Percentiles rank a stretch among this genome's conserved stretches.
These are phyloP conservation scores for Tetragonisca angustula DNA, from an alignment of 2,888 invertebrate genomes.

Conservation along the genomic window DNA sequence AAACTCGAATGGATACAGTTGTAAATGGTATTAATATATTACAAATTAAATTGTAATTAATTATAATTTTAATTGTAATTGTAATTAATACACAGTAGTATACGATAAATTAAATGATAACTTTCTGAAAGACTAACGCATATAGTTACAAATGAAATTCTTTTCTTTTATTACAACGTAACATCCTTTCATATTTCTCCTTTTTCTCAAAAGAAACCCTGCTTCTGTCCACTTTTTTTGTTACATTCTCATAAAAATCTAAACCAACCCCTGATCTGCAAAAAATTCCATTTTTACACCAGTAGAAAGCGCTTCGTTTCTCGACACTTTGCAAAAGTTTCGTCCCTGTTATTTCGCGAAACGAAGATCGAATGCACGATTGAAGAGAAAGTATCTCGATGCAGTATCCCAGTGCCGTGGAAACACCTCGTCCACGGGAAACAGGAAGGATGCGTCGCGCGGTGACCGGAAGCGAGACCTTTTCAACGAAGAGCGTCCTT, in stretches of 20 bases:
- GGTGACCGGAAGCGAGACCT: conserved; percentile 50
- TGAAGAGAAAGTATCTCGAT: conserved; percentile 42
- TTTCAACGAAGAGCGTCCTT: conserved; percentile 53
- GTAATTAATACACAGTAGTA: too few species aligned
- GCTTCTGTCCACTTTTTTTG: too few species aligned
- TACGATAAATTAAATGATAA: too few species aligned
- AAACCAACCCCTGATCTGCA: too few species aligned
- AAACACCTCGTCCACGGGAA: conserved; percentile 22
- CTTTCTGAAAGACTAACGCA: too few species aligned
- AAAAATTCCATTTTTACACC: not conserved
- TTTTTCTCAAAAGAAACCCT: not conserved
- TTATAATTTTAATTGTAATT: too few species aligned
- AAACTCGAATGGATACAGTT: not conserved
- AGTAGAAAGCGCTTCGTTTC: not conserved
- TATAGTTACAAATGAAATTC: not conserved
- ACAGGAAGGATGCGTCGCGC: conserved; percentile 31
- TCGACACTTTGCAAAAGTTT: not conserved
- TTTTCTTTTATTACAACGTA: not conserved
- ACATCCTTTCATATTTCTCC: not conserved
- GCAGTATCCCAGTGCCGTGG: not conserved
- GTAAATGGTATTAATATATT: too few species aligned
- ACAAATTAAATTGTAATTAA: too few species aligned
- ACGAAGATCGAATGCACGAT: conserved; percentile 5
- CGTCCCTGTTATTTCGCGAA: not conserved
- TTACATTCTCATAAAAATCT: not conserved